Conservation (phyloP, 2,113 vertebrate genomes). For the Dipodomys merriami region DNA sequence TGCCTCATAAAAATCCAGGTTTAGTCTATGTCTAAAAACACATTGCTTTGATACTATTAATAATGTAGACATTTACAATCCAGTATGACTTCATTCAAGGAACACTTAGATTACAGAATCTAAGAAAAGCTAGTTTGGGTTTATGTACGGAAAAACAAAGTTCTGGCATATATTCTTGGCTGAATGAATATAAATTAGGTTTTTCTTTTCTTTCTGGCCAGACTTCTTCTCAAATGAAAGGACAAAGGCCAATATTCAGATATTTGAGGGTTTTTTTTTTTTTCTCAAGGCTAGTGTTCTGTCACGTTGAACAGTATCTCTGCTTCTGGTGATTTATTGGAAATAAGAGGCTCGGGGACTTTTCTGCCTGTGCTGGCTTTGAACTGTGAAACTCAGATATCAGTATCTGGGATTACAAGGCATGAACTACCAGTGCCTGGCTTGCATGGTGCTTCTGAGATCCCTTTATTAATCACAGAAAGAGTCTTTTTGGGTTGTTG, state of each 20-base stretch:
- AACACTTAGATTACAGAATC: not conserved
- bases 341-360: too few species aligned
- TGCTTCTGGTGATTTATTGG: too few species aligned
- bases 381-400: too few species aligned
- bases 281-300: too few species aligned
- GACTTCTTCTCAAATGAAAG: not conserved
- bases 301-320: too few species aligned
- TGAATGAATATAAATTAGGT: not conserved
- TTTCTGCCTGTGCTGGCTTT: too few species aligned
- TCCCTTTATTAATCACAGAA: not conserved
- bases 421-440: too few species aligned
- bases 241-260: not conserved
- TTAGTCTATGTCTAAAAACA: conserved; percentile 12
- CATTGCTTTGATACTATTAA: conserved; percentile 7
- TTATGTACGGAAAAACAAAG: conserved; percentile 15
- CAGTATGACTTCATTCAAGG: not conserved
- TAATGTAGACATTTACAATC: not conserved
- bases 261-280: too few species aligned
- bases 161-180: not conserved
- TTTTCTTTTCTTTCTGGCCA: not conserved
- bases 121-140: not conserved
- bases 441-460: not conserved
- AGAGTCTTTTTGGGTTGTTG: not conserved
- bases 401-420: too few species aligned
- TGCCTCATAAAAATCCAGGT: conserved; percentile 29